A percentile compares a stretch with the other conserved stretches of the same genome.
Evolutionary conservation across 2,888 invertebrate species (phyloP).

Genomic region (Hermodice carunculata): DNA sequence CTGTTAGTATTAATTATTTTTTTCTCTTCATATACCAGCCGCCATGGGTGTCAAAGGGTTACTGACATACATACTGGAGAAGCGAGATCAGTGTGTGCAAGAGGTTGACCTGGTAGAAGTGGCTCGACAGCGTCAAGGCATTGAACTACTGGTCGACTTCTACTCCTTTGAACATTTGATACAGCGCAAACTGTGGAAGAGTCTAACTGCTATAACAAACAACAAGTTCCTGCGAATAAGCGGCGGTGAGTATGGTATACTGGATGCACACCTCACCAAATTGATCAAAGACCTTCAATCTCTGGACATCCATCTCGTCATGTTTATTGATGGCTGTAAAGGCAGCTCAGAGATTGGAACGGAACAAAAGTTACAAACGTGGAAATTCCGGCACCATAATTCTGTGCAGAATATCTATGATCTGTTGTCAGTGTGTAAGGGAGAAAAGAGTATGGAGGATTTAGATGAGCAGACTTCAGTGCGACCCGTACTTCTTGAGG

Average conservation of each 20-base stretch:
- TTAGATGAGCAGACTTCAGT: conserved; percentile 43
- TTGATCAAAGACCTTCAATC: conserved; percentile 53
- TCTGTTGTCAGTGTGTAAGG: conserved; percentile 50
- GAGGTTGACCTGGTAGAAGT: conserved; percentile 56
- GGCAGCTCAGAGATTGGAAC: conserved; percentile 17
- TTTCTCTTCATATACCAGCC: too few relatives aligned
- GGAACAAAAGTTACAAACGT: conserved; percentile 58
- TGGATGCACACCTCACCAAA: conserved; percentile 52
- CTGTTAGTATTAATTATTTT: too few relatives aligned
- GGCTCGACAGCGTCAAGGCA: conserved; percentile 48
- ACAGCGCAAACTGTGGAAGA: conserved; percentile 50
- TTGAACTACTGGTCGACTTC: conserved; percentile 64
- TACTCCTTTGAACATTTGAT: conserved; percentile 59
- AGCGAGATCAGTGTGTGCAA: conserved; percentile 49
- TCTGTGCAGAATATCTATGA: conserved; percentile 51
- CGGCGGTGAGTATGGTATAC: conserved; percentile 60
- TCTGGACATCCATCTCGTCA: conserved; percentile 55
- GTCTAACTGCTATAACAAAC: conserved; percentile 39
- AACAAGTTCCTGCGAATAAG: conserved; percentile 55
- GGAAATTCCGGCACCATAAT: conserved; percentile 52
- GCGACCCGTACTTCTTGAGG: conserved; percentile 61
- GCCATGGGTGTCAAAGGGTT: conserved; percentile 60
- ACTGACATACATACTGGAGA: conserved; percentile 47
- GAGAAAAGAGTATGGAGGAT: conserved; percentile 40
- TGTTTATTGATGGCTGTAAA: conserved; percentile 61